A percentile compares a stretch with the other conserved stretches of the same genome.
phyloP scores from a whole-genome alignment of 2,797 vertebrate genomes.

The Fratercula arctica region DNA sequence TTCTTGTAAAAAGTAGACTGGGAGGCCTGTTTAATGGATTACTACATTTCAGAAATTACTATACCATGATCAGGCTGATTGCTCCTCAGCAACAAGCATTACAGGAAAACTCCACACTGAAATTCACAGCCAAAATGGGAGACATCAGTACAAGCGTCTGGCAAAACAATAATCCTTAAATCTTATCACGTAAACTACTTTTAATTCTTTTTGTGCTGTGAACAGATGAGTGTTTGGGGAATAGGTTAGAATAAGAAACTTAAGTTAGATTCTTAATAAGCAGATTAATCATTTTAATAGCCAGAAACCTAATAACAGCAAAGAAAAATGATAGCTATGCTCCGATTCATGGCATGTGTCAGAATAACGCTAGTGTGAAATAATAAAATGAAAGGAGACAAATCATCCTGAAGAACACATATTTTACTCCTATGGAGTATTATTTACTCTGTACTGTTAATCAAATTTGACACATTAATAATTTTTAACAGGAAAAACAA shows the following conservation, averaged over 20 bases:
- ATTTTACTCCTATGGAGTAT: neutral
- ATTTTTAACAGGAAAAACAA: neutral
- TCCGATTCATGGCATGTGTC: neutral
- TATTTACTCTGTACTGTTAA: conserved; percentile 1
- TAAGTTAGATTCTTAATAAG: neutral
- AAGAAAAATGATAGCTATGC: neutral
- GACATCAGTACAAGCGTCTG: neutral
- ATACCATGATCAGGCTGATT: neutral
- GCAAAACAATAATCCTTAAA: neutral
- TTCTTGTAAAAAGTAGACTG: neutral
- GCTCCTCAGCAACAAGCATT: neutral
- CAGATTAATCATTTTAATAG: conserved; percentile 37
- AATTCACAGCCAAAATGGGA: neutral
- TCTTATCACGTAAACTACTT: neutral
- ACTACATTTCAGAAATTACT: neutral
- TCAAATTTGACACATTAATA: neutral
- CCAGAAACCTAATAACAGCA: neutral
- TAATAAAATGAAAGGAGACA: conserved; percentile 2
- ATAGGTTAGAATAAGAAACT: conserved; percentile 9
- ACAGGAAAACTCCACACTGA: neutral
- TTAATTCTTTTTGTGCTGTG: neutral
- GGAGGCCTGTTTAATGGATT: neutral
- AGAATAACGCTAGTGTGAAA: neutral
- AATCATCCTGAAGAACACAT: neutral
- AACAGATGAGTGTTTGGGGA: neutral